These are phyloP conservation scores for Chrysolophus pictus DNA, from an alignment of 2,797 vertebrate genomes.

Conservation along the genomic window DNA sequence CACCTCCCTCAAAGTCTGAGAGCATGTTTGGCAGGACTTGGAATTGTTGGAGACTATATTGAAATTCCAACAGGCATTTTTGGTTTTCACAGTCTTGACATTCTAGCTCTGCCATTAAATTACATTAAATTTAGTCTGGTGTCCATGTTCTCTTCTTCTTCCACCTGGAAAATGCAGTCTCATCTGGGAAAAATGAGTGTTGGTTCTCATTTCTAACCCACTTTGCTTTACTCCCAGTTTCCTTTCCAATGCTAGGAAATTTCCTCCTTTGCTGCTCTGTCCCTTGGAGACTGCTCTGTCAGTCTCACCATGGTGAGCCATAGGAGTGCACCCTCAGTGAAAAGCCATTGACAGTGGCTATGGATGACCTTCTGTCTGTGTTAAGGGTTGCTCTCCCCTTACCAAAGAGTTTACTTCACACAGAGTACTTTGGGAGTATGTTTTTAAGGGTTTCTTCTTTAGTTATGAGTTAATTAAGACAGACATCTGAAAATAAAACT, in stretches of 20 bases:
- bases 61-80: neutral
- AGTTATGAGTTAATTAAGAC: neutral
- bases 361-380: neutral
- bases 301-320: rapidly evolving
- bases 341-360: neutral
- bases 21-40: neutral
- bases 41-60: rapidly evolving
- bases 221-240: neutral
- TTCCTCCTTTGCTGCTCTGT: neutral
- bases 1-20: neutral
- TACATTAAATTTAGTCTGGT: neutral
- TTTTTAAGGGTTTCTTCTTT: neutral
- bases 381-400: neutral
- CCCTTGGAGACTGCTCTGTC: rapidly evolving
- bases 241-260: neutral
- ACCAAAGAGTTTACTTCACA: rapidly evolving
- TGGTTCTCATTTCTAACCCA: neutral
- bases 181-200: neutral
- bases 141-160: neutral
- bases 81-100: neutral
- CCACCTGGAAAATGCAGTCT: neutral
- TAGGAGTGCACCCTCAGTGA: too few relatives aligned
- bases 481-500: neutral
- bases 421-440: rapidly evolving
- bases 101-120: neutral